Base-by-base conservation (phyloP, 2,888 invertebrate genomes). In the Pimpla rufipes region DNA sequence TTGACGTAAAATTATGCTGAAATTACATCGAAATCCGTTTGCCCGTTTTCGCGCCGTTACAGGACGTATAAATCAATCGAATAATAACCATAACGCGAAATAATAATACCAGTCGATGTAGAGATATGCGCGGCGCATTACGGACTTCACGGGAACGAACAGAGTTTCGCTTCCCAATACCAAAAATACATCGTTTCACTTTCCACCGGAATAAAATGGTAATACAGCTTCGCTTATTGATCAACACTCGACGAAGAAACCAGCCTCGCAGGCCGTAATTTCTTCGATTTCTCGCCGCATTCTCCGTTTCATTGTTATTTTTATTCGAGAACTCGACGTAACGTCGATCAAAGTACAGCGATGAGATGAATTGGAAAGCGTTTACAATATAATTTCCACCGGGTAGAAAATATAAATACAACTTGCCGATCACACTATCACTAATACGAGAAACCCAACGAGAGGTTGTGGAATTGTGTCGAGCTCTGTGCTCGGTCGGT, bases 311-410 rank as follows among this genome's bases (percentile, higher is more conserved):
- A 5, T 45, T 45, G 13, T 23, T 21, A 11, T 23, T 45, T 21
- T 66, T 40, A 8, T 40, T 40, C 10, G 42, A 42, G 16, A 16
- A 29, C 23, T 45, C n/a, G 13, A 42, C 23, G 21, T 23, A 66
- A 45, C 45, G 45, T n/a, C n/a, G n/a, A n/a, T n/a, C n/a, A n/a
- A n/a, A n/a, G n/a, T n/a, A n/a, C n/a, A n/a, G n/a, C n/a, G n/a
- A n/a, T n/a, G n/a, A n/a, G n/a, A n/a, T n/a, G n/a, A n/a, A n/a
- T n/a, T n/a, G n/a, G n/a, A n/a, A n/a, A n/a, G 11, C 23, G 67
- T 68, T 68, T 42, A 67, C 42, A 74, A 68, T 62, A 74, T 67
- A 23, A 79, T 74, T 68, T 47, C 37, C 37, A 13, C 73, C 16
- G 23, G 57, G 16, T 50, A 11, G 29, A 74, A 52, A 52, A n/a